These are phyloP conservation scores for Benitochromis conjunctus DNA, from an alignment of 2,113 vertebrate genomes.

Conservation along the genomic window DNA sequence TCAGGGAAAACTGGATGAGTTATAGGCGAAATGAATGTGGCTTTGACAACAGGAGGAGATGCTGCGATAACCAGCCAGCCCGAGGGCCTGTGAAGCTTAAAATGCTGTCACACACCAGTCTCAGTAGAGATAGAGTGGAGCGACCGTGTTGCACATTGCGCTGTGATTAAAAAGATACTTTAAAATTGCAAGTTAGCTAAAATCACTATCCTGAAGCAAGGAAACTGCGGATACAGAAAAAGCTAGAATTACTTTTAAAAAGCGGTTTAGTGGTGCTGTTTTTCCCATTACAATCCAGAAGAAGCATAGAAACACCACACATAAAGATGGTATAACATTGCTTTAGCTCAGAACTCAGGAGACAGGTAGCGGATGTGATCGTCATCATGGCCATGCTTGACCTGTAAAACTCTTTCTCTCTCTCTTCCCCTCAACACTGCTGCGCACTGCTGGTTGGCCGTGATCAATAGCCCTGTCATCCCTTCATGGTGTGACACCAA, in stretches of 20 bases:
- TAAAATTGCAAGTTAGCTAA: not conserved
- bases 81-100: not conserved
- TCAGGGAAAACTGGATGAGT: conserved; percentile 2
- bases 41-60: conserved; percentile 21
- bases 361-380: not conserved
- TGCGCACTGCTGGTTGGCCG: not conserved
- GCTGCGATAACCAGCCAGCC: not conserved
- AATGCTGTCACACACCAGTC: not conserved
- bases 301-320: not conserved
- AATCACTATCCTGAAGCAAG: not conserved
- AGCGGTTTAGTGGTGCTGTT: not conserved
- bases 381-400: not conserved
- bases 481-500: conserved; percentile 52
- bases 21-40: not conserved
- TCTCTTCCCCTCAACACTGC: not conserved
- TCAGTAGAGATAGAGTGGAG: not conserved
- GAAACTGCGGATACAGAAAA: not conserved
- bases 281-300: not conserved
- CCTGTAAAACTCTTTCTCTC: not conserved
- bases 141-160: not conserved
- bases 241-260: not conserved
- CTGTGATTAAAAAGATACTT: conserved; percentile 27
- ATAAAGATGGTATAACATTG: not conserved
- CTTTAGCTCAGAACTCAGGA: not conserved
- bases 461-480: conserved; percentile 51